A percentile compares a stretch with the other conserved stretches of the same genome.
Evolutionary conservation across 2,113 vertebrate genomes (phyloP).

Genomic region (Condylura cristata): DNA sequence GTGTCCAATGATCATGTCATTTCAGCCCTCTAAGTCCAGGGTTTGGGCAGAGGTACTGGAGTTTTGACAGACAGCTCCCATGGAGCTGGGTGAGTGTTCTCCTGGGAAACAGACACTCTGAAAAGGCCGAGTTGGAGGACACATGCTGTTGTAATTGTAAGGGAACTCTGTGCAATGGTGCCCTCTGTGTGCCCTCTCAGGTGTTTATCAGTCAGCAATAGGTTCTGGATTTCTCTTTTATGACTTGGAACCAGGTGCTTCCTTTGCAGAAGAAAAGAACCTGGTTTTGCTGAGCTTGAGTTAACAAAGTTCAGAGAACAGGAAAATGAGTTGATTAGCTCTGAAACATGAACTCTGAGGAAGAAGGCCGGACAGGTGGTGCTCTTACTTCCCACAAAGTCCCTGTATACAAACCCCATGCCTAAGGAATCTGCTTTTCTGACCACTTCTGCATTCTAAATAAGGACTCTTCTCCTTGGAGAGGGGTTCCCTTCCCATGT

Average conservation of each 20-base stretch:
- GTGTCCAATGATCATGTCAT: background rate
- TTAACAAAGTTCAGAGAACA: conserved; percentile 71
- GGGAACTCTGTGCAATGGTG: conserved; percentile 1
- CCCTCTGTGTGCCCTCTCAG: background rate
- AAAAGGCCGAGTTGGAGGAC: conserved; percentile 69
- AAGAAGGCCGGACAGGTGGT: background rate
- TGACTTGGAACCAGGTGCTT: conserved; percentile 76
- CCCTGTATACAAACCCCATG: background rate
- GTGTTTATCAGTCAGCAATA: conserved; percentile 50
- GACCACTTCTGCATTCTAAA: background rate
- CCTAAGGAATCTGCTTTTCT: background rate
- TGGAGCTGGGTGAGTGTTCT: conserved; percentile 64
- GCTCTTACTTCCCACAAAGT: background rate
- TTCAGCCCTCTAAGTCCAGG: background rate
- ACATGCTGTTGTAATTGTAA: background rate
- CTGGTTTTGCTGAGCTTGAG: conserved; percentile 59
- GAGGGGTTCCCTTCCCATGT: background rate
- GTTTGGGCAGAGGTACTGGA: background rate
- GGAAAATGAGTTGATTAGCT: conserved; percentile 59
- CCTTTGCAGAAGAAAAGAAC: conserved; percentile 69
- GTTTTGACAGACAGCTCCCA: background rate
- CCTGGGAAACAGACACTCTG: conserved; percentile 75
- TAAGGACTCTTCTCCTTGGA: background rate
- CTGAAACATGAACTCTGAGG: background rate
- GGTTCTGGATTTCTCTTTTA: conserved; percentile 66